Evolutionary conservation across 1,140 invertebrate genomes (phyloP).

Genomic region (Pogonomyrmex californicus): DNA sequence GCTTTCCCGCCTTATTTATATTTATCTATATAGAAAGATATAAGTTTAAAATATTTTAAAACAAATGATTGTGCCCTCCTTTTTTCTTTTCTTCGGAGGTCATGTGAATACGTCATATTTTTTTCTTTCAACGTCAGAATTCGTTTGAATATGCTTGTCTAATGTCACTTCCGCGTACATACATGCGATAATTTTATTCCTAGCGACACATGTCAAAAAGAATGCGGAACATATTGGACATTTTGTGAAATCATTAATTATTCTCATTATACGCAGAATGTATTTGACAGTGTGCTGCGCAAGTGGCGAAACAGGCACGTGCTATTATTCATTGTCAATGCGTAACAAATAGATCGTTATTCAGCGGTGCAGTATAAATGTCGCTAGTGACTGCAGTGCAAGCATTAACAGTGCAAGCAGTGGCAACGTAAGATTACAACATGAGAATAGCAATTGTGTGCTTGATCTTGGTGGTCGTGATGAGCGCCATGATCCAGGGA

Average conservation of each 20-base stretch:
- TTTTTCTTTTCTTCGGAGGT: background rate
- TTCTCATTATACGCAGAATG: background rate
- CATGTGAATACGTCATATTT: background rate
- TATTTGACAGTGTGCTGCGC: background rate
- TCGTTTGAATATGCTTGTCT: background rate
- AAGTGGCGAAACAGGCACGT: constrained; percentile 43
- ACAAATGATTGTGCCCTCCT: background rate
- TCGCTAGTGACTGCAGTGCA: background rate
- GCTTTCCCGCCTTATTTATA: background rate
- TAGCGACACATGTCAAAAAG: background rate
- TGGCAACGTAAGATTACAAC: constrained; percentile 6
- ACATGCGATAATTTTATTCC: background rate
- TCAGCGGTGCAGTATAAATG: constrained; percentile 61
- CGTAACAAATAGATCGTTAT: constrained; percentile 19
- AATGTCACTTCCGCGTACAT: background rate
- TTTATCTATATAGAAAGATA: background rate
- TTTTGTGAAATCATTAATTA: constrained; percentile 36
- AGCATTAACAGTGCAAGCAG: constrained; percentile 9
- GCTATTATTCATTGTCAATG: constrained; percentile 58
- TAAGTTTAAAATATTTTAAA: background rate
- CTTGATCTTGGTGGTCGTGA: constrained; percentile 67
- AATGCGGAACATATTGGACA: background rate
- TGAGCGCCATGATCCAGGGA: constrained; percentile 62
- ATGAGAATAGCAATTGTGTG: constrained; percentile 59
- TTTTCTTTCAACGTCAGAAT: background rate